Percentiles rank a stretch among this genome's conserved stretches.
Conservation (phyloP, 2,888 invertebrate genomes). For the Melanargia galathea region DNA sequence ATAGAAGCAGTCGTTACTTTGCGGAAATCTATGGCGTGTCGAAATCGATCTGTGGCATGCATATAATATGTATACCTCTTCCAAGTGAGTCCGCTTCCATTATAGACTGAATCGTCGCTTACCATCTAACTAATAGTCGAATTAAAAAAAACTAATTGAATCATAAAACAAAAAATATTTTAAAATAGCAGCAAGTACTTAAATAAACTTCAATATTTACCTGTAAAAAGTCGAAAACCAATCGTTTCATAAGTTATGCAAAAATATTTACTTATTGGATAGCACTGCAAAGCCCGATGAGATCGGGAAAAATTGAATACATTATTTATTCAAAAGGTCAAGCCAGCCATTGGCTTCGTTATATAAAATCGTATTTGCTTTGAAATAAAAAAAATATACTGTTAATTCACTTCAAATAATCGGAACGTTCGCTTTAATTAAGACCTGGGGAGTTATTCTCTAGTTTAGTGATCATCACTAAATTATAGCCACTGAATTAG, state of each 20-base stretch:
- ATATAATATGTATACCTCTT: too few relatives aligned
- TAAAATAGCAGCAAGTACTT: neutral
- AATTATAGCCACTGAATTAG: too few relatives aligned
- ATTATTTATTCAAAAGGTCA: constrained; percentile 37
- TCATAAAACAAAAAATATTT: neutral
- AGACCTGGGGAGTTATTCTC: too few relatives aligned
- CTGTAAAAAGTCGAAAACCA: constrained; percentile 16
- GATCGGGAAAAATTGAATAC: constrained; percentile 33
- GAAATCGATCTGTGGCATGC: too few relatives aligned
- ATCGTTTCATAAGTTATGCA: constrained; percentile 25
- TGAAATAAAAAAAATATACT: constrained; percentile 15
- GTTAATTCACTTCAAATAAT: neutral
- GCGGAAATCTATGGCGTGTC: too few relatives aligned
- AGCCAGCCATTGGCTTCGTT: constrained; percentile 24
- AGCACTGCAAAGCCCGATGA: constrained; percentile 24
- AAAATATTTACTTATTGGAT: constrained; percentile 29
- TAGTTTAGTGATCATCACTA: too few relatives aligned
- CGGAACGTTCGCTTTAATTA: neutral
- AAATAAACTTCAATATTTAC: constrained; percentile 9
- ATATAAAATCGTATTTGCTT: constrained; percentile 27
- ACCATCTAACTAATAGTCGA: too few relatives aligned
- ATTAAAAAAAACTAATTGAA: too few relatives aligned
- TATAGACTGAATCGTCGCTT: too few relatives aligned
- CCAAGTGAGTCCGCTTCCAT: too few relatives aligned
- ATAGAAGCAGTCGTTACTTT: too few relatives aligned